These are phyloP conservation scores for Channa argus DNA, from an alignment of 2,113 vertebrate genomes.

Conservation along the genomic window DNA sequence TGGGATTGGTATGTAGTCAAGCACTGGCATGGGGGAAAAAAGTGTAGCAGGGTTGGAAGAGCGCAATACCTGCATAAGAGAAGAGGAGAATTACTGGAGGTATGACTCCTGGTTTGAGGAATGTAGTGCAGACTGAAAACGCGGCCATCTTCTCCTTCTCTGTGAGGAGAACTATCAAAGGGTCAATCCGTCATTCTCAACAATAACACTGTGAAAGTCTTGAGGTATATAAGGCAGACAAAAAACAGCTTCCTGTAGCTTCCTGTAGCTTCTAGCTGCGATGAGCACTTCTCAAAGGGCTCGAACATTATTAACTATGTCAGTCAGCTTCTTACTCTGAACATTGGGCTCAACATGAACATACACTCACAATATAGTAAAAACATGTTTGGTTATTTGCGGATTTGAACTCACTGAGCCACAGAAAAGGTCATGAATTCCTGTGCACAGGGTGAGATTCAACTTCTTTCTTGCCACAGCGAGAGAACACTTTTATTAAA, in stretches of 20 bases:
- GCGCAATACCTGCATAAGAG: constrained; percentile 32
- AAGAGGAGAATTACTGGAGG: constrained; percentile 29
- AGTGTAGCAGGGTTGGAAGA: constrained; percentile 28
- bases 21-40: constrained; percentile 26
- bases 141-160: constrained; percentile 7
- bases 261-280: background rate
- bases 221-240: constrained; percentile 6
- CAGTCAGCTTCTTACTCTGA: background rate
- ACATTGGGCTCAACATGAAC: background rate
- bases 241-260: constrained; percentile 11
- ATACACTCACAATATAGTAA: background rate
- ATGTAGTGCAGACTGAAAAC: constrained; percentile 52
- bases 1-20: constrained; percentile 35
- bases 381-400: background rate
- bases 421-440: too few relatives aligned
- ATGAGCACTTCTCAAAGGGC: background rate
- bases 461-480: too few relatives aligned
- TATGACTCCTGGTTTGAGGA: constrained; percentile 68
- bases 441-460: too few relatives aligned
- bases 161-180: constrained; percentile 31
- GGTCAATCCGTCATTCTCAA: constrained; percentile 37
- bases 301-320: background rate
- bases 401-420: too few relatives aligned
- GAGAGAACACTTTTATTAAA: too few relatives aligned
- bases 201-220: constrained; percentile 11